Evolutionary conservation across 2,888 invertebrate species (phyloP).

Genomic region (Galeruca laticollis): DNA sequence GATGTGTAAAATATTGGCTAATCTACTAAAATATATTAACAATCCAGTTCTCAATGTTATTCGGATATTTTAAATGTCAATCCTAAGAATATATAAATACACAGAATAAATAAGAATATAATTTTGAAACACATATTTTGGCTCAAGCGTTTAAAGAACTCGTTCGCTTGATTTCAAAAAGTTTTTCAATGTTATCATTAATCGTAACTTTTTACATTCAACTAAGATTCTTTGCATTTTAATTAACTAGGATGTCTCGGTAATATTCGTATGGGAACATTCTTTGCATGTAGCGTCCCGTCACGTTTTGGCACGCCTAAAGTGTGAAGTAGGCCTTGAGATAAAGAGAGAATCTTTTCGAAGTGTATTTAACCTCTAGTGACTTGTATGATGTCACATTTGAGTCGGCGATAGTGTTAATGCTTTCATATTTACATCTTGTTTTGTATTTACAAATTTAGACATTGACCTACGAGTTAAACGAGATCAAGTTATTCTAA

Average conservation of each 20-base stretch:
- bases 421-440: conserved; percentile 29
- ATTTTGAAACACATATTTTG: too few relatives aligned
- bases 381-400: conserved; percentile 45
- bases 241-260: conserved; percentile 18
- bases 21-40: too few relatives aligned
- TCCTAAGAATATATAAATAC: too few relatives aligned
- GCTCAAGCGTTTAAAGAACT: too few relatives aligned
- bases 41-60: too few relatives aligned
- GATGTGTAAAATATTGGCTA: too few relatives aligned
- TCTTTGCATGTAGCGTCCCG: conserved; percentile 19
- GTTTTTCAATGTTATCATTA: conserved; percentile 7
- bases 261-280: conserved; percentile 26
- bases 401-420: conserved; percentile 32
- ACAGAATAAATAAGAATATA: too few relatives aligned
- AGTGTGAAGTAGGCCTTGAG: conserved; percentile 51
- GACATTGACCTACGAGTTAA: conserved; percentile 36
- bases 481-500: conserved; percentile 6
- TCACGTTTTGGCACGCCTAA: conserved; percentile 42
- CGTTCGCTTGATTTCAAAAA: too few relatives aligned
- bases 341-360: conserved; percentile 40
- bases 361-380: conserved; percentile 50
- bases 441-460: conserved; percentile 33
- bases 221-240: conserved; percentile 25
- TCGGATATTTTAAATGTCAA: too few relatives aligned
- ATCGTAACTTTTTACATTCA: conserved; percentile 22